Percentiles rank a stretch among this genome's conserved stretches.
phyloP scores from a whole-genome alignment of 2,888 invertebrate species.

The Acronicta alni region DNA sequence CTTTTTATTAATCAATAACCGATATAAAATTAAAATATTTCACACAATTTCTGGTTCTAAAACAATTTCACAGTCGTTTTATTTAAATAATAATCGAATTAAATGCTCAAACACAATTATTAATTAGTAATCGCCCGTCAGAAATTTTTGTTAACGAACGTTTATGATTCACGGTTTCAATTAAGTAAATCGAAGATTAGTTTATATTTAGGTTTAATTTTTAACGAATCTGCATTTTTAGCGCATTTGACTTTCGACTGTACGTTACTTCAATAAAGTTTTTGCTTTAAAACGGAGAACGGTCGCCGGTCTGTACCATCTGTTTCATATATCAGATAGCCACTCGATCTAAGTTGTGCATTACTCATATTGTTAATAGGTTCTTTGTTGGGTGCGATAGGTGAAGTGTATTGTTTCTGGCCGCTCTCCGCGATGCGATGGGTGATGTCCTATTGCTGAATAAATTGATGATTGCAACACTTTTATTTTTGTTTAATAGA shows the following conservation, averaged over 20 bases:
- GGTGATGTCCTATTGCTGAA: constrained; percentile 60
- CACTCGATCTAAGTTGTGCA: constrained; percentile 79
- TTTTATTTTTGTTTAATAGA: constrained; percentile 51
- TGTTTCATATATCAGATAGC: constrained; percentile 68
- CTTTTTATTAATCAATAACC: constrained; percentile 36
- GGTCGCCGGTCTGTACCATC: constrained; percentile 61
- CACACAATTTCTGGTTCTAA: constrained; percentile 54
- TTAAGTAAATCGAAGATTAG: constrained; percentile 58
- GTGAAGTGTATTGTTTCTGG: constrained; percentile 69
- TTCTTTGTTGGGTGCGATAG: constrained; percentile 78
- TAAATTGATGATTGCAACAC: constrained; percentile 51
- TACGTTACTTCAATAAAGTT: neutral
- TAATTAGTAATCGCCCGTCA: constrained; percentile 55
- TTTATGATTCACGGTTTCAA: constrained; percentile 61
- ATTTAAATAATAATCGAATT: constrained; percentile 53
- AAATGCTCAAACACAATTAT: constrained; percentile 58
- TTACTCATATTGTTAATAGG: constrained; percentile 80
- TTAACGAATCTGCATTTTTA: constrained; percentile 32
- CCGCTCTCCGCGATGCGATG: constrained; percentile 53
- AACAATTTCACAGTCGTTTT: constrained; percentile 59
- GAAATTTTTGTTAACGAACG: constrained; percentile 56
- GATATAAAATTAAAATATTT: constrained; percentile 53
- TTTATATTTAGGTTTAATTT: constrained; percentile 51
- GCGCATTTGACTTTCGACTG: neutral
- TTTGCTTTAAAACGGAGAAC: neutral